Evolutionary conservation across 2,888 invertebrate genomes (phyloP), one percentile per base, ranked within the genome.

Genomic region (Drosophila paramelanica): DNA sequence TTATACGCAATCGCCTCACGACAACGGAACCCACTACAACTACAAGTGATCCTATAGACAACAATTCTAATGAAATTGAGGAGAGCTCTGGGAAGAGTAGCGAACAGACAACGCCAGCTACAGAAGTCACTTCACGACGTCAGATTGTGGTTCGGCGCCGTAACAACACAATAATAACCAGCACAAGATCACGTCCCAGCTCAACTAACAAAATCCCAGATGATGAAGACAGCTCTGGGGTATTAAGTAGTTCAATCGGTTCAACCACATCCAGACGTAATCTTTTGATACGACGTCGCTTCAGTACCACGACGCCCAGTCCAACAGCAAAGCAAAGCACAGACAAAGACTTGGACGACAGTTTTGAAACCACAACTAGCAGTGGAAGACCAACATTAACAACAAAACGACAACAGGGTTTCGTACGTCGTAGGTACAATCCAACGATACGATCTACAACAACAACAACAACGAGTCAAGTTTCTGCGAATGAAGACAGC

Each of bases 351-450:
- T 25, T 23, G 3, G 23, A 13, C 10, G 14, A 52, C 31, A 31
- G 5, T 17, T 6, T 31, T 3, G 36, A 43, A 4, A 27, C 43
- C 11, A 33, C 43, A 33, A 23, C 55, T 7, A 33, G 3, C 10
- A 46, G 2, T 13, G 39, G 14, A 13, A 14, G 25, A 23, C 7
- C 45, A 5, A n/a, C 39, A 1, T 31, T 17, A 13, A 7, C 46
- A 5, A n/a, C 46, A 1, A 38, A 17, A 38, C 36, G 27, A 13
- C 53, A 17, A 0, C 43, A 46, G 38, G 14, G 20, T 14, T 27
- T 56, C 5, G 14, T 38, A 10, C 57, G 56, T 2, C 57, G 60
- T 5, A 45, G 57, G 1, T 57, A 57, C 20, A 61, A 61, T 31
- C 10, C 39, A 17, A 56, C 57, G 7, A 20, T 31, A 31, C 8